Evolutionary conservation across 2,113 vertebrate genomes (phyloP).

Genomic region (Periophthalmus modestus): DNA sequence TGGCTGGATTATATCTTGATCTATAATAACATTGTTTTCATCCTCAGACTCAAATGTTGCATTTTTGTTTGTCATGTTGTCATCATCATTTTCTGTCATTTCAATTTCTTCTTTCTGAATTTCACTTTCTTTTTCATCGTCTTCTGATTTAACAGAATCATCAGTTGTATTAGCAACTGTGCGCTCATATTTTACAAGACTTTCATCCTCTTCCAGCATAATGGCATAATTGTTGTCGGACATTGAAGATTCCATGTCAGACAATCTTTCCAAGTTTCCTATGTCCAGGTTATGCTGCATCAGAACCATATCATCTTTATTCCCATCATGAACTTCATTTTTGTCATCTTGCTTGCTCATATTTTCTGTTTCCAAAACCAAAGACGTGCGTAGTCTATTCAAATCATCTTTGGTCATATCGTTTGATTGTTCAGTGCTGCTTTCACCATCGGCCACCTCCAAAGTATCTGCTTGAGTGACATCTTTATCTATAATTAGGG

Average conservation of each 20-base stretch:
- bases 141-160: slow-evolving; percentile 4
- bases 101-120: neutral
- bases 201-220: slow-evolving; percentile 12
- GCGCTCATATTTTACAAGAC: neutral
- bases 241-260: neutral
- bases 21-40: neutral
- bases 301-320: neutral
- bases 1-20: neutral
- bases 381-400: neutral
- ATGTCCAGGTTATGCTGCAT: neutral
- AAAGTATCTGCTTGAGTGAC: neutral
- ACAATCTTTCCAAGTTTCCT: neutral
- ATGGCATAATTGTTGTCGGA: neutral
- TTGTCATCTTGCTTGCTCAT: neutral
- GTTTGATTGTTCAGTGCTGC: neutral
- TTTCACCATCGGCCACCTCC: neutral
- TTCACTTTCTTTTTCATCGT: neutral
- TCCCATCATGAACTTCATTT: neutral
- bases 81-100: neutral
- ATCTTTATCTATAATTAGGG: neutral
- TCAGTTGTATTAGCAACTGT: neutral
- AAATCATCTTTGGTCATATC: neutral
- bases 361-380: neutral
- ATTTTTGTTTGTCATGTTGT: neutral
- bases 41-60: neutral